phyloP scores from a whole-genome alignment of 2,888 invertebrate species.

The Choreutis nemorana region DNA sequence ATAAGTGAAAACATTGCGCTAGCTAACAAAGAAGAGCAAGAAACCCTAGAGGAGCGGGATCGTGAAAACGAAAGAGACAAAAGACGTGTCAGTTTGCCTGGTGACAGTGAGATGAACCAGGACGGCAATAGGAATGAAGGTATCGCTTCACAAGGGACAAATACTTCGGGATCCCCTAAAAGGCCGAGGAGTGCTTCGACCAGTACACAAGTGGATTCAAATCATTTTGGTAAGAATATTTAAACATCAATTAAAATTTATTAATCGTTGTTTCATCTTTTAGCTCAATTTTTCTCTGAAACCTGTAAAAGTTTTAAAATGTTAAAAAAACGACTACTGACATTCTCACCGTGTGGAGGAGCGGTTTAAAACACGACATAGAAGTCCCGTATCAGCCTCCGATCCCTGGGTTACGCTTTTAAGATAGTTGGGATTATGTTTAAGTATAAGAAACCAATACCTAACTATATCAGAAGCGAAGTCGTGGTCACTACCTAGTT shows the following conservation, averaged over 20 bases:
- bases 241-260: neutral
- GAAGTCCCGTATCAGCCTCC: too few relatives aligned
- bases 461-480: too few relatives aligned
- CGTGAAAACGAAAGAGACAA: constrained; percentile 55
- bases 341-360: too few relatives aligned
- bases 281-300: too few relatives aligned
- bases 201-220: constrained; percentile 84
- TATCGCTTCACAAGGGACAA: constrained; percentile 41
- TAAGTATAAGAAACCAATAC: too few relatives aligned
- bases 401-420: too few relatives aligned
- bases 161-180: constrained; percentile 68
- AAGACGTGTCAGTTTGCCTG: constrained; percentile 70
- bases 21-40: constrained; percentile 44
- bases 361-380: too few relatives aligned
- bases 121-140: constrained; percentile 44
- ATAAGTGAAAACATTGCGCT: constrained; percentile 75
- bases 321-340: too few relatives aligned
- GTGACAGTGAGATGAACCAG: constrained; percentile 54
- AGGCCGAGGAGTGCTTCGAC: constrained; percentile 82
- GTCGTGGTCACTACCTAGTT: too few relatives aligned
- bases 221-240: constrained; percentile 77
- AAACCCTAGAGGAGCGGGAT: constrained; percentile 34
- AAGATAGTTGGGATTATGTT: too few relatives aligned
- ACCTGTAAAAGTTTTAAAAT: too few relatives aligned
- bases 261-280: neutral